Base-by-base conservation (phyloP, 2,888 invertebrate species). In the Hydroisotoma schaefferi region DNA sequence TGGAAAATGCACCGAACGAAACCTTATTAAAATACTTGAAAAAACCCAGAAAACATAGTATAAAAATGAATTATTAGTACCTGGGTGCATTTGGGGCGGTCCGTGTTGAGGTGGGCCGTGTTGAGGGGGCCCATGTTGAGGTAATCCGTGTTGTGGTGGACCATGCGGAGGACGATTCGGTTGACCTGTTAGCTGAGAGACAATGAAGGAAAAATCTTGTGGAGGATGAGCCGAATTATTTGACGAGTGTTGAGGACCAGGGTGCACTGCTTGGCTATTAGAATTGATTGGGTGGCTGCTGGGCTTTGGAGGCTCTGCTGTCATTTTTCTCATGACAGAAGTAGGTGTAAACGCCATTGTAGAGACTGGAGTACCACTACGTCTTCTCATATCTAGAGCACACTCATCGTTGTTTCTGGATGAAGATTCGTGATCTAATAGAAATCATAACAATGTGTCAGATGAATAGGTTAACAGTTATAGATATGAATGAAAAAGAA, bases 281-380 rank as follows among this genome's bases (percentile, higher is more conserved):
- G 15, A 25, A 2, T 26, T 40, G n/a, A 6, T 6, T 15, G 43
- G 43, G 18, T 10, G 63, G 33, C 62, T 55, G 27, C 85, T 85
- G 23, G 82, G 82, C 71, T 90, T 59, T 47, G 51, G 89, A 76
- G 90, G 90, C 73, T 91, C 91, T 1, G 91, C 91, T 5, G 92
- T 93, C 92, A 94, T 92, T 80, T 94, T 94, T 65, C 93, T 84
- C 75, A 94, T 81, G 64, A 94, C 94, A 64, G 94, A 91, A 28
- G 94, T 94, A 61, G 94, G 94, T 0, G 93, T 94, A 79, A 94
- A 94, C 8, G 70, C 59, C 56, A 66, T 60, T 43, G 56, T 63
- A 23, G 91, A 87, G 72, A 90, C 82, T 15, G 88, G 88, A 27
- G 85, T 84, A 25, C 55, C 61, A 51, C 60, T 62, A 20, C 64